These are phyloP conservation scores for Merluccius polli DNA, from an alignment of 2,797 vertebrate species.

Conservation along the genomic window DNA sequence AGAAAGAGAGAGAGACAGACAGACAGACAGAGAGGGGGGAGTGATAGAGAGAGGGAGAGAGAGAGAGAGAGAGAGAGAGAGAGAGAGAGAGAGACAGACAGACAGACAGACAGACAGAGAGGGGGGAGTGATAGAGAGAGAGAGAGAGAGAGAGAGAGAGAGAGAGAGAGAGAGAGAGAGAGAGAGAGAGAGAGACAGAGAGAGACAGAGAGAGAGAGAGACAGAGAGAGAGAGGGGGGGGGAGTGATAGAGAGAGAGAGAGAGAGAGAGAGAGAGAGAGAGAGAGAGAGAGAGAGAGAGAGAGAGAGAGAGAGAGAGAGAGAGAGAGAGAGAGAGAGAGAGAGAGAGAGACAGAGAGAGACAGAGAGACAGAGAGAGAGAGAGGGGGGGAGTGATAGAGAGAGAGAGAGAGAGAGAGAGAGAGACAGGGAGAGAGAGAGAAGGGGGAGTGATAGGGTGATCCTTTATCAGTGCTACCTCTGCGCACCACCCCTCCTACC, in stretches of 20 bases:
- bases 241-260: neutral
- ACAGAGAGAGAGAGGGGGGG: too few relatives aligned
- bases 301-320: constrained; percentile 10
- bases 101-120: neutral
- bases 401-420: neutral
- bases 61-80: too few relatives aligned
- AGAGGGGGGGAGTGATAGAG: neutral
- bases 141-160: constrained; percentile 9
- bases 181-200: constrained; percentile 2
- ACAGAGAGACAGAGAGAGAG: neutral
- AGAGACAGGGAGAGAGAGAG: neutral
- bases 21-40: too few relatives aligned
- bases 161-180: constrained; percentile 13
- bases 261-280: neutral
- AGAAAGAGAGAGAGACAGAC: too few relatives aligned
- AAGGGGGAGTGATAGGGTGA: neutral
- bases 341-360: constrained; percentile 2
- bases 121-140: neutral
- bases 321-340: constrained; percentile 11
- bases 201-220: neutral
- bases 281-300: constrained; percentile 1
- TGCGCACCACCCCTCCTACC: neutral
- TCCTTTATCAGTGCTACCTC: neutral
- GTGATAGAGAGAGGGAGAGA: neutral
- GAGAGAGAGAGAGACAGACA: neutral